These are phyloP conservation scores for Coregonus suidteri DNA, from an alignment of 2,797 vertebrate species.

Conservation along the genomic window DNA sequence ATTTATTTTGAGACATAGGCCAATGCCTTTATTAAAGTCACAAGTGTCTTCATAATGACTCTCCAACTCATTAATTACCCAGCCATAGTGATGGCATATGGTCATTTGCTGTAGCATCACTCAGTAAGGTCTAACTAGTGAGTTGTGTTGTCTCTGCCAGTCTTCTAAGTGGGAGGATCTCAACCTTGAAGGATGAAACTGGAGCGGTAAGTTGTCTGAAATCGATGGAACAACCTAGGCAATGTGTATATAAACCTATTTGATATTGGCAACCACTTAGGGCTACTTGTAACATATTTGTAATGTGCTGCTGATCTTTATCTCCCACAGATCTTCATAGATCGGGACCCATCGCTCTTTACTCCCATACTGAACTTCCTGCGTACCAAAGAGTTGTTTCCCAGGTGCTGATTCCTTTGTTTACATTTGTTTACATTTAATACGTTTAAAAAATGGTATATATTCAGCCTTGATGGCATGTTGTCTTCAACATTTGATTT, in stretches of 20 bases:
- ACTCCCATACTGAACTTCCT: conserved; percentile 90
- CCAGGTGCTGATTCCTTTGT: conserved; percentile 56
- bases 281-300: not conserved
- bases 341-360: conserved; percentile 89
- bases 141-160: conserved; percentile 58
- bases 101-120: not conserved
- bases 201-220: conserved; percentile 81
- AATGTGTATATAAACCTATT: not conserved
- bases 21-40: no score
- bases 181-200: conserved; percentile 88
- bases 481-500: not conserved
- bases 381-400: conserved; percentile 88
- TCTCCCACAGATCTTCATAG: conserved; percentile 85
- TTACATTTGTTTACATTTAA: not conserved
- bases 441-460: no score
- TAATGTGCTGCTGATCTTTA: not conserved
- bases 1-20: no score
- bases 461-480: no score
- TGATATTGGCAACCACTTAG: not conserved
- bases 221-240: not conserved
- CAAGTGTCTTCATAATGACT: no score
- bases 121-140: not conserved
- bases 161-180: conserved; percentile 89
- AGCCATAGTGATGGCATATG: not conserved
- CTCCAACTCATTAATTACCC: not conserved